Evolutionary conservation across 2,888 invertebrate genomes (phyloP).

Genomic region (Cheilosia vulpina): DNA sequence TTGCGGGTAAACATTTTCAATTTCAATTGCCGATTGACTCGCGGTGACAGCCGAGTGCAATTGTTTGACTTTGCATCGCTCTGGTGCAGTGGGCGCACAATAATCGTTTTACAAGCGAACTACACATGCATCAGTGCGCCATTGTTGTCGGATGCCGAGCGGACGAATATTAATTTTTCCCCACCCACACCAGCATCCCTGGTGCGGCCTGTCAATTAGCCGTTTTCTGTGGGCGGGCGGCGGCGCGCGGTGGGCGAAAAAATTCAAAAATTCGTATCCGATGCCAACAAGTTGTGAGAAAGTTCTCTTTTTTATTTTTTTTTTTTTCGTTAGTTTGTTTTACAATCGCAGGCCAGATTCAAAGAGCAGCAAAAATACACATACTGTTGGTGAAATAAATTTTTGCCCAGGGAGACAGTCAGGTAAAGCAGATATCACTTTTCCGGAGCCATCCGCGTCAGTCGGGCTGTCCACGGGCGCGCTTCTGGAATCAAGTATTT

Average conservation of each 20-base stretch:
- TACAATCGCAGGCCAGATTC: not conserved
- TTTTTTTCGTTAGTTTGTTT: not conserved
- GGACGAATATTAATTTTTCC: constrained; percentile 42
- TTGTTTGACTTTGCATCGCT: constrained; percentile 55
- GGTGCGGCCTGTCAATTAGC: constrained; percentile 51
- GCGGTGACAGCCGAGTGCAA: constrained; percentile 50
- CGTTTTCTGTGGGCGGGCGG: constrained; percentile 31
- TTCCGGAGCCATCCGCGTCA: not conserved
- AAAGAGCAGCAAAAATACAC: constrained; percentile 1
- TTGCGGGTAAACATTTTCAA: constrained; percentile 63
- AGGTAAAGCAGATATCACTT: constrained; percentile 17
- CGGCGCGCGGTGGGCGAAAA: constrained; percentile 1
- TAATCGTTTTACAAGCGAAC: constrained; percentile 45
- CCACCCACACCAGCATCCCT: not conserved
- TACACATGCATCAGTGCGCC: constrained; percentile 20
- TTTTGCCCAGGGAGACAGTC: constrained; percentile 26
- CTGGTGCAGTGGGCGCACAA: constrained; percentile 28
- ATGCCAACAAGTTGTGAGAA: constrained; percentile 35
- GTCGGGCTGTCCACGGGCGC: constrained; percentile 2
- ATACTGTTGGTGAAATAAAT: constrained; percentile 33
- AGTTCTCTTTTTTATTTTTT: not conserved
- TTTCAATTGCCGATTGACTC: constrained; percentile 61
- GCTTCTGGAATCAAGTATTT: constrained; percentile 56
- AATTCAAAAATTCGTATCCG: constrained; percentile 28
- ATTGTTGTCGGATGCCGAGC: constrained; percentile 30